Base-by-base conservation (phyloP, 2,797 vertebrate genomes). In the Neoniphon sammara region DNA sequence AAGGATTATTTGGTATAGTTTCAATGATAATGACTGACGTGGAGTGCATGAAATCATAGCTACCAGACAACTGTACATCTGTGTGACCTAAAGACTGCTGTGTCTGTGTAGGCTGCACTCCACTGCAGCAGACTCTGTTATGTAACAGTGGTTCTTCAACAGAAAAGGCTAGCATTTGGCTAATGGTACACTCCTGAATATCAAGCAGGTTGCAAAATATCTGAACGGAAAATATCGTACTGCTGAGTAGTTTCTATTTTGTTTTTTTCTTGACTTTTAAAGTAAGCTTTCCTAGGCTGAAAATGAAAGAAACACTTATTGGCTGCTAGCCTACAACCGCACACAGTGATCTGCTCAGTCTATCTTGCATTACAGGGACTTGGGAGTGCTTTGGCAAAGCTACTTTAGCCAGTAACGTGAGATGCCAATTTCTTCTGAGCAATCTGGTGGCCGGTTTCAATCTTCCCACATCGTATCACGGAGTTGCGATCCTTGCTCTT, bases 1-100 rank as follows among this genome's bases (percentile, higher is more conserved):
- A 54, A 27, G 80, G 75, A 75, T 84, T 87, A 74, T 85, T 87
- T 89, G 79, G 68, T 81, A 44, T 75, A 68, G 69, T 66, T 34
- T 67, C 2, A 62, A 44, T 74, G 71, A 83, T 69, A 73, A 73
- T 61, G 73, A 81, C 73, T 23, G 27, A 21, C 34, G 2, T 60
- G 34, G 20, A 60, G 60, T 1, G 17, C 17, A 59, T 44, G 63
- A 83, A 86, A 78, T 81, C 67, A 56, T 67, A 79, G 70, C 66
- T 21, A 47, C 15, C 46, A 7, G n/a, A 20, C n/a, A 8, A 10
- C 10, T 25, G 23, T 25, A 53, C 52, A 56, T 17, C 54, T 25
- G 5, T 56, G 27, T 31, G 7, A 56, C 27, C 23, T 44, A 44
- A 44, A 44, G 42, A 21, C 66, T 65, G 54, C 57, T 56, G 30